Conservation (phyloP, 2,888 invertebrate species). For the Resseliella maxima region DNA sequence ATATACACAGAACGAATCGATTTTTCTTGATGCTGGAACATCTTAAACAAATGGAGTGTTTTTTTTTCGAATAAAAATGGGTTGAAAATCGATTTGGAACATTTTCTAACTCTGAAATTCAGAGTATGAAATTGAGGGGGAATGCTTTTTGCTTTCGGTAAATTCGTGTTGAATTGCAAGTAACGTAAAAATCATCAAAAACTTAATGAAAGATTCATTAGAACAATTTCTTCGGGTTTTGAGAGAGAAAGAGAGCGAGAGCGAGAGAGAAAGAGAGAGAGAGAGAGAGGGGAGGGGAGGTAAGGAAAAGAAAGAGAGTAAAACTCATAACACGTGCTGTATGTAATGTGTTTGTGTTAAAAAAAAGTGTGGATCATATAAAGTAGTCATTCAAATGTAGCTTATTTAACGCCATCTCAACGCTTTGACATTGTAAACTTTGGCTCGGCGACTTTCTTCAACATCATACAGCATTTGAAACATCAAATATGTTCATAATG, state of each 20-base stretch:
- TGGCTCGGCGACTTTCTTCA: no score
- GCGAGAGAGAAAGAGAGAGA: no score
- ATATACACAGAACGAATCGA: background rate
- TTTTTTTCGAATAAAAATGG: background rate
- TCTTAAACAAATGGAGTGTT: background rate
- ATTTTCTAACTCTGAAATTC: background rate
- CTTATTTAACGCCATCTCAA: conserved; percentile 41
- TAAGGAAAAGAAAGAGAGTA: no score
- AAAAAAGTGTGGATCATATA: background rate
- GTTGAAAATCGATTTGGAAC: background rate
- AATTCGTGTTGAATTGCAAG: no score
- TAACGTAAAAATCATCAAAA: background rate
- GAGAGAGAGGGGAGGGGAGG: no score
- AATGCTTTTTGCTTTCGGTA: no score
- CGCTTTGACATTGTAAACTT: background rate
- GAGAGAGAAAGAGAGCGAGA: no score
- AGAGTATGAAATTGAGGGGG: background rate
- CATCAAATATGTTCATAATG: background rate
- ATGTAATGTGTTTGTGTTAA: background rate
- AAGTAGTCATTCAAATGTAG: background rate
- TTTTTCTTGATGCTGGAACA: background rate
- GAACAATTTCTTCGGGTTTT: no score
- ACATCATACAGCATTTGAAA: background rate
- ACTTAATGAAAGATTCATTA: conserved; percentile 31
- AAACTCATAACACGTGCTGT: background rate